A percentile compares a stretch with the other conserved stretches of the same genome.
Conservation (phyloP, 2,113 vertebrate genomes). For the Sinocyclocheilus anophthalmus region DNA sequence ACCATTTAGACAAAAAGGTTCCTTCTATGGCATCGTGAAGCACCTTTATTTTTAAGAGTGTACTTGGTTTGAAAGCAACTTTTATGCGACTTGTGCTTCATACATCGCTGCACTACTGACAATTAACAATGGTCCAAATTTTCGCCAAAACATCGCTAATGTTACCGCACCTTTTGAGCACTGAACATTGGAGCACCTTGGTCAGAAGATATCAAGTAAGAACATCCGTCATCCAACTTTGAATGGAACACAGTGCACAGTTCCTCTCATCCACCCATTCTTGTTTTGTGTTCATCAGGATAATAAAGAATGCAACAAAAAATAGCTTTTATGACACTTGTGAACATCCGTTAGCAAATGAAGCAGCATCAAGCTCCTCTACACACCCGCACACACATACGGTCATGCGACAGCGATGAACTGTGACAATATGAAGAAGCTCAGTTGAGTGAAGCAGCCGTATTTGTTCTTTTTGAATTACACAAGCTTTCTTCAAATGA, state of each 20-base stretch:
- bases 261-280: neutral
- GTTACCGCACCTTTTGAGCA: neutral
- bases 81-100: neutral
- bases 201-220: neutral
- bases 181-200: neutral
- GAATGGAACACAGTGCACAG: neutral
- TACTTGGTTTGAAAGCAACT: neutral
- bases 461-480: constrained; percentile 22
- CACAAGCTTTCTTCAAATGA: constrained; percentile 4
- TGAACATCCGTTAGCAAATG: constrained; percentile 10
- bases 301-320: neutral
- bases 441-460: constrained; percentile 4
- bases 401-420: neutral
- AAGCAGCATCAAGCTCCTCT: constrained; percentile 14
- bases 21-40: too few relatives aligned
- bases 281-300: neutral
- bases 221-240: neutral
- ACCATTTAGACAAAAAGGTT: too few relatives aligned
- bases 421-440: constrained; percentile 32
- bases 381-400: neutral
- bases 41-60: too few relatives aligned
- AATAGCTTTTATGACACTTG: constrained; percentile 8
- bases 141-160: neutral
- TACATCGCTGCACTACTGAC: neutral
- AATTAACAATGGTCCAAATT: neutral